Evolutionary conservation across 2,113 vertebrate species (phyloP), one percentile per base, ranked within the genome.

Genomic region (Paramisgurnus dabryanus): DNA sequence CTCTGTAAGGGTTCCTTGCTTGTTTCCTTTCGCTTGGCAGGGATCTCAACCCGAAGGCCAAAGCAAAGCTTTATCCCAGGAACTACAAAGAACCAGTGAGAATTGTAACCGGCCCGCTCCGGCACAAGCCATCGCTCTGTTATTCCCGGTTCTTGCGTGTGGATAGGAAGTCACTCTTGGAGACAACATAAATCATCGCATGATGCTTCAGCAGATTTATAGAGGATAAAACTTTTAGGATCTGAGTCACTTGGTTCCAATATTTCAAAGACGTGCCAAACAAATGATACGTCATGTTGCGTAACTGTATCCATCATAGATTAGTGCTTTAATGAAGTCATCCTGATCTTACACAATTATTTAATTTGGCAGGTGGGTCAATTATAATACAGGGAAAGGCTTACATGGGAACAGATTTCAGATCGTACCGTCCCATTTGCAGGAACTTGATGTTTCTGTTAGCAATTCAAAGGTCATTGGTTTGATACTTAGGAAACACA

Each of bases 11-110:
- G 83, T 58, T 80, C 61, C 47, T 74, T 63, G 34, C 80, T 87
- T 83, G 69, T 87, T 88, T 90, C 84, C 86, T 83, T 80, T 83
- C 64, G 75, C 83, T 84, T 90, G 90, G 88, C 89, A 80, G 67
- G 40, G 66, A 63, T 18, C 49, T 73, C 4, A 15, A 11, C 68
- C 10, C 55, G 55, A 82, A 40, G 63, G 85, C 83, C 87, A 89
- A 86, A 87, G 57, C 82, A 83, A 84, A 88, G 86, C 60, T 83
- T 89, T 85, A 83, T 76, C 53, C 43, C 17, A 6, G 74, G 66
- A 77, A 75, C 50, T 74, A 22, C 64, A 49, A 58, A 65, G 77
- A 73, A 72, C n/a, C 18, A 34, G 12, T 55, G 22, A 81, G 77
- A 60, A 83, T 27, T 60, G 69, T 61, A 64, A 87, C 87, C 84